Percentiles rank a stretch among this genome's conserved stretches.
Evolutionary conservation across 23 tunicate genomes (phyloP).

Genomic region (Clavelina lepadiformis): DNA sequence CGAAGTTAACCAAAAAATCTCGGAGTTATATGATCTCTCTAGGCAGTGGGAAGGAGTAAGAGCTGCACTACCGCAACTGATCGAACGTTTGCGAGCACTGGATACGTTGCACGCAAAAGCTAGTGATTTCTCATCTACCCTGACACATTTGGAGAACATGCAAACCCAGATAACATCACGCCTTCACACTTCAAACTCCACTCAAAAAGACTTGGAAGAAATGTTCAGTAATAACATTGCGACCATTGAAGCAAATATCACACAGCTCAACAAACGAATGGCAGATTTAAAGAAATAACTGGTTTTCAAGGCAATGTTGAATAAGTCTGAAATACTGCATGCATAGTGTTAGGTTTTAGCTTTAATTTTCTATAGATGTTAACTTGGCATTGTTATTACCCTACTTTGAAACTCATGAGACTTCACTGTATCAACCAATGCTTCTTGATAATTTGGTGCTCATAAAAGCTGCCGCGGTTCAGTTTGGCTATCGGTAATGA

Average conservation of each 20-base stretch:
- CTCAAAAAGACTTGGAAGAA: constrained; percentile 41
- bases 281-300: constrained; percentile 16
- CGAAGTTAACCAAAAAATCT: constrained; percentile 47
- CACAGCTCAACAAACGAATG: constrained; percentile 52
- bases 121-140: constrained; percentile 38
- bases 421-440: too few relatives aligned
- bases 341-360: too few relatives aligned
- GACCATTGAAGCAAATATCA: constrained; percentile 52
- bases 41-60: constrained; percentile 74
- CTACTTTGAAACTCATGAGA: too few relatives aligned
- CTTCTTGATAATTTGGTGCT: too few relatives aligned
- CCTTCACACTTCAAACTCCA: constrained; percentile 18
- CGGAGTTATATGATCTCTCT: constrained; percentile 53
- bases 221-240: constrained; percentile 43
- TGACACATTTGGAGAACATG: constrained; percentile 48
- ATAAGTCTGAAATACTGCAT: too few relatives aligned
- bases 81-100: constrained; percentile 43
- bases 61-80: constrained; percentile 40
- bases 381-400: too few relatives aligned
- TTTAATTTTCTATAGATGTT: too few relatives aligned
- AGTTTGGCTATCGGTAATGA: too few relatives aligned
- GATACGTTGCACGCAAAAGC: constrained; percentile 61
- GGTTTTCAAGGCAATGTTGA: too few relatives aligned
- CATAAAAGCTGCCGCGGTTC: too few relatives aligned
- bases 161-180: constrained; percentile 64